Conservation (phyloP, 2,113 vertebrate species). For the Stigmatopora argus region DNA sequence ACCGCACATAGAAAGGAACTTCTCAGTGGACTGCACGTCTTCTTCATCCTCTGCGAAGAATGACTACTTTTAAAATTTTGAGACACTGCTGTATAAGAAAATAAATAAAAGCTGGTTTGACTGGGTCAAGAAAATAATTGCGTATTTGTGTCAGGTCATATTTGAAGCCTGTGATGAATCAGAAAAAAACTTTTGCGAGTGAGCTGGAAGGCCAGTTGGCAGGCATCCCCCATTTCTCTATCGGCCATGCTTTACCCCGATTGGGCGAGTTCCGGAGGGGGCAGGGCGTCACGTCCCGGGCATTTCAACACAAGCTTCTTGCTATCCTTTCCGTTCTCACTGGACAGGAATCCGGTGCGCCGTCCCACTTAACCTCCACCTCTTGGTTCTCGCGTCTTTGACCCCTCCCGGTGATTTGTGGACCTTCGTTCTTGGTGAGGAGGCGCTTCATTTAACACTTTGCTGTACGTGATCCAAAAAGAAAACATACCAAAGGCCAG, state of each 20-base stretch:
- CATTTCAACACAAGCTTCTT: constrained; percentile 6
- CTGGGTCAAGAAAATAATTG: neutral
- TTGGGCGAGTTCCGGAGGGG: neutral
- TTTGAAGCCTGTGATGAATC: neutral
- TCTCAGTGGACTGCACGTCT: neutral
- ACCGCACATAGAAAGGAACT: too few species aligned
- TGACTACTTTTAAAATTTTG: neutral
- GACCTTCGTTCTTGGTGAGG: constrained; percentile 19
- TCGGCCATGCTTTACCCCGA: neutral
- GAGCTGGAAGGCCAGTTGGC: neutral
- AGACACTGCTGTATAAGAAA: neutral
- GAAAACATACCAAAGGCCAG: neutral
- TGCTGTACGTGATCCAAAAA: constrained; percentile 2
- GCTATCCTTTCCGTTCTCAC: neutral
- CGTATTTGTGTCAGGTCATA: neutral
- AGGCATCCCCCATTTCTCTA: neutral
- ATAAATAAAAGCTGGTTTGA: neutral
- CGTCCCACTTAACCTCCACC: constrained; percentile 10
- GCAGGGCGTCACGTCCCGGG: neutral
- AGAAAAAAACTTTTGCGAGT: neutral
- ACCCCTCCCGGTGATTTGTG: constrained; percentile 9
- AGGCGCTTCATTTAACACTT: constrained; percentile 39
- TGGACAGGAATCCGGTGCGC: neutral
- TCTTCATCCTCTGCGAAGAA: neutral
- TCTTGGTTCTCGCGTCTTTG: constrained; percentile 16